Evolutionary conservation across 2,888 invertebrate species (phyloP).

Genomic region (Chrysina gloriosa): DNA sequence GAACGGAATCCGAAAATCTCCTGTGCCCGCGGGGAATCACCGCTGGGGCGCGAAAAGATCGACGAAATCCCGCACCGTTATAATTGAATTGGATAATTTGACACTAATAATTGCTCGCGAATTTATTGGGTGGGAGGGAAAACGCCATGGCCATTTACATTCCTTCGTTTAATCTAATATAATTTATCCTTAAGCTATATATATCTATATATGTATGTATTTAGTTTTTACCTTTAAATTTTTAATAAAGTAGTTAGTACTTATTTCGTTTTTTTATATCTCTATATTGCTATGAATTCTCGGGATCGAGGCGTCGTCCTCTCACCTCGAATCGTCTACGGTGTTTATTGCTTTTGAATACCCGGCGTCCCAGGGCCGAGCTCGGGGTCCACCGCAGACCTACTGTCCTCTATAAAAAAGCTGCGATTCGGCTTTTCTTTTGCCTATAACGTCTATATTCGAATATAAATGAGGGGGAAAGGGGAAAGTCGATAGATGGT

Average conservation of each 20-base stretch:
- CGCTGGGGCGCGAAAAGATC: too few relatives aligned
- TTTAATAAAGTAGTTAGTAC: slow-evolving; percentile 51
- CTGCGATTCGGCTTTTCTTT: not conserved
- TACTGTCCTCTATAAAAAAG: slow-evolving; percentile 51
- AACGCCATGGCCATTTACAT: slow-evolving; percentile 47
- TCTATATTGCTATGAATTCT: slow-evolving; percentile 66
- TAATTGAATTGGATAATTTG: slow-evolving; percentile 41
- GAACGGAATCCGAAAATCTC: not conserved
- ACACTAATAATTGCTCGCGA: slow-evolving; percentile 31
- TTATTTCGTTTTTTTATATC: slow-evolving; percentile 55
- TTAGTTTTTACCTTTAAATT: too few relatives aligned
- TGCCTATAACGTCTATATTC: not conserved
- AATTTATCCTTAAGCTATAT: slow-evolving; percentile 52
- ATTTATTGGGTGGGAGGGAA: not conserved
- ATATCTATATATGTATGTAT: too few relatives aligned
- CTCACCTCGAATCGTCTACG: slow-evolving; percentile 58
- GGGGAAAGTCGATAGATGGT: too few relatives aligned
- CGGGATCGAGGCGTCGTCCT: slow-evolving; percentile 52
- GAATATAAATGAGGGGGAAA: not conserved
- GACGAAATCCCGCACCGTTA: not conserved
- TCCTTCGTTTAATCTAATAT: slow-evolving; percentile 37
- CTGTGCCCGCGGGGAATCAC: too few relatives aligned
- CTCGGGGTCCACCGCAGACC: slow-evolving; percentile 47
- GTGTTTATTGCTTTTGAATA: slow-evolving; percentile 67
- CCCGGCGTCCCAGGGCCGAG: slow-evolving; percentile 64